Conservation (phyloP, 2,888 invertebrate genomes). For the Drosophila birchii region DNA sequence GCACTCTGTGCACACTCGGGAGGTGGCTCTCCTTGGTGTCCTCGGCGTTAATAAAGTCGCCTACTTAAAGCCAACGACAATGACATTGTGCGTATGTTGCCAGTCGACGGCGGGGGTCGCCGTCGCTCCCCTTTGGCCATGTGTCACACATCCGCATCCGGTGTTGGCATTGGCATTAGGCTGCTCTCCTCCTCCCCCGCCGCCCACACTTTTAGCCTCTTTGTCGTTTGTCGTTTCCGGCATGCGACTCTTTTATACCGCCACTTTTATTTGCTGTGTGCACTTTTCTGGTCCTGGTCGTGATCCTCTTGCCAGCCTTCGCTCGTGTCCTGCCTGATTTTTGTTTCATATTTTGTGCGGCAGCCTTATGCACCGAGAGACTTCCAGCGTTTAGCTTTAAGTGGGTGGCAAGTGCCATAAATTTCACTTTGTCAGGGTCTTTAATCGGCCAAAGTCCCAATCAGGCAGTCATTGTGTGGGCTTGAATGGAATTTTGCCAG, state of each 20-base stretch:
- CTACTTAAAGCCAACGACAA: constrained; percentile 76
- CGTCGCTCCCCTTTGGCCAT: constrained; percentile 54
- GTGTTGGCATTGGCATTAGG: constrained; percentile 76
- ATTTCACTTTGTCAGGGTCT: constrained; percentile 53
- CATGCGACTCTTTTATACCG: constrained; percentile 57
- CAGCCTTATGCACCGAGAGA: constrained; percentile 15
- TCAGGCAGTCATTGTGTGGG: constrained; percentile 33
- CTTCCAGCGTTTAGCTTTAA: constrained; percentile 47
- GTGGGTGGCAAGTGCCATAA: constrained; percentile 49
- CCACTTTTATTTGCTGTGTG: constrained; percentile 48
- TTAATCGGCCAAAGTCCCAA: constrained; percentile 41
- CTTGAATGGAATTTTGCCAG: constrained; percentile 25
- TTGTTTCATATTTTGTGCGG: constrained; percentile 24
- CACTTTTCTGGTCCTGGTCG: constrained; percentile 35
- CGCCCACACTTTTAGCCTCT: background rate
- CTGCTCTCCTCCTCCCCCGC: constrained; percentile 5
- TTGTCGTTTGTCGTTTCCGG: constrained; percentile 63
- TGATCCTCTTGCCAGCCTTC: constrained; percentile 29
- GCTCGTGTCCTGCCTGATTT: constrained; percentile 10
- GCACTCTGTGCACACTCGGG: constrained; percentile 56
- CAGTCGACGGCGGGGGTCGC: constrained; percentile 25
- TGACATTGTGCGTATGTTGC: constrained; percentile 57
- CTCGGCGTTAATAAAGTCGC: constrained; percentile 75
- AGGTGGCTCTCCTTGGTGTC: constrained; percentile 48
- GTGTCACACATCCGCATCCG: constrained; percentile 75